Evolutionary conservation across 2,797 vertebrate species (phyloP).

Genomic region (Intellagama lesueurii): DNA sequence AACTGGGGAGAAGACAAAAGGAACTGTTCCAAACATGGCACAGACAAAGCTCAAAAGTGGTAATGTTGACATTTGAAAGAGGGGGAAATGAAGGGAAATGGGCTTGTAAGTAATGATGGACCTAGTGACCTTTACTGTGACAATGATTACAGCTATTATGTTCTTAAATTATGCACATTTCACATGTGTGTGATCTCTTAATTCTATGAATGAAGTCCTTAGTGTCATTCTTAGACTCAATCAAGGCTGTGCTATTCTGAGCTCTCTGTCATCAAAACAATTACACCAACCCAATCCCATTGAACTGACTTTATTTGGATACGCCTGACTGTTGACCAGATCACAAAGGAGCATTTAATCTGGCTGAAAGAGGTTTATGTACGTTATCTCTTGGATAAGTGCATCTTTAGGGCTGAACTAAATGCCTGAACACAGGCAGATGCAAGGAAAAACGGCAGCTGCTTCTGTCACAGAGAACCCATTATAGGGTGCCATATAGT

Average conservation of each 20-base stretch:
- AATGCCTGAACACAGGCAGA: neutral
- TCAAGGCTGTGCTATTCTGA: constrained; percentile 69
- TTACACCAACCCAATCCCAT: constrained; percentile 59
- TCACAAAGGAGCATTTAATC: neutral
- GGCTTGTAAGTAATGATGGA: constrained; percentile 43
- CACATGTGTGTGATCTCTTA: constrained; percentile 52
- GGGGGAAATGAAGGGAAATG: constrained; percentile 41
- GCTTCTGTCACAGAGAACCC: neutral
- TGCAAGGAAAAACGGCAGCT: neutral
- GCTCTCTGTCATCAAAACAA: constrained; percentile 61
- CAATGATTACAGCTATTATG: constrained; percentile 61
- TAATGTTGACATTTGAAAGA: neutral
- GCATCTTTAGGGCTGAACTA: neutral
- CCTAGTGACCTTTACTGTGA: constrained; percentile 55
- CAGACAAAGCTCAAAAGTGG: constrained; percentile 25
- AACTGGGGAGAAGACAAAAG: neutral
- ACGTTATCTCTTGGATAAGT: neutral
- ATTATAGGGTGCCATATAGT: too few species aligned
- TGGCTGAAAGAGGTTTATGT: neutral
- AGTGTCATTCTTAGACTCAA: constrained; percentile 61
- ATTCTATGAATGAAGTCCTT: constrained; percentile 63
- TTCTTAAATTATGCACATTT: constrained; percentile 64
- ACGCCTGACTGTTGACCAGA: neutral
- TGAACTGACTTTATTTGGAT: constrained; percentile 28
- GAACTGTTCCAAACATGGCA: constrained; percentile 35